Conservation (phyloP, 1,140 invertebrate species). For the Mesaphorura yosii region DNA sequence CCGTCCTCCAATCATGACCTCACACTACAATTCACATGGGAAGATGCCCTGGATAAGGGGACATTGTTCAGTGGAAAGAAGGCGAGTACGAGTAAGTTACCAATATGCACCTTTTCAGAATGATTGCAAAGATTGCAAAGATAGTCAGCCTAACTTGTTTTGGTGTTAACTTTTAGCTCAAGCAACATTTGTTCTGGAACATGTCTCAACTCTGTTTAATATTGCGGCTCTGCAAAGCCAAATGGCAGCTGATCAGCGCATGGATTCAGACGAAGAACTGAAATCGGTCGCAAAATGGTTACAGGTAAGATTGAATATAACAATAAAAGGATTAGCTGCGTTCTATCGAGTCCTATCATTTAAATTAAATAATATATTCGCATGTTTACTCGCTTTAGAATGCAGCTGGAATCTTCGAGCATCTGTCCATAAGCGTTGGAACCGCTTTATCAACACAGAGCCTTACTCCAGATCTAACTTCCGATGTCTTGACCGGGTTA, state of each 20-base stretch:
- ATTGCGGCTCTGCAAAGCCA: constrained; percentile 86
- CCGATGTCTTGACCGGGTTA: constrained; percentile 77
- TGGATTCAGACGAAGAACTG: constrained; percentile 79
- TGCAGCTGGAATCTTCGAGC: constrained; percentile 78
- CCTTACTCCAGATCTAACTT: constrained; percentile 82
- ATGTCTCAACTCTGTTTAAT: constrained; percentile 91
- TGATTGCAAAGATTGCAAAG: too few species aligned
- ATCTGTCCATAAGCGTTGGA: constrained; percentile 74
- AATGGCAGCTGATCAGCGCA: constrained; percentile 63
- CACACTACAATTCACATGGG: constrained; percentile 95
- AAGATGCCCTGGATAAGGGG: constrained; percentile 95
- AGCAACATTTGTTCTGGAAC: constrained; percentile 84
- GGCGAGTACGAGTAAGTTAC: too few species aligned
- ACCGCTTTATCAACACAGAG: constrained; percentile 76
- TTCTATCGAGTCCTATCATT: not conserved
- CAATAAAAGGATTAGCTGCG: not conserved
- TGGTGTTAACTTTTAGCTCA: constrained; percentile 72
- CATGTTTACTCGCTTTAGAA: constrained; percentile 48
- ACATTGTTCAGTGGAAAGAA: constrained; percentile 84
- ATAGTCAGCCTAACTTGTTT: too few species aligned
- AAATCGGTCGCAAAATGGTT: constrained; percentile 88
- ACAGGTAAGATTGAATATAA: constrained; percentile 48
- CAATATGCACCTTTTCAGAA: too few species aligned
- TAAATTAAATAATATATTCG: too few species aligned
- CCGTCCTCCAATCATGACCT: constrained; percentile 76